phyloP scores from a whole-genome alignment of 2,113 vertebrate species.

The Phaethon lepturus region DNA sequence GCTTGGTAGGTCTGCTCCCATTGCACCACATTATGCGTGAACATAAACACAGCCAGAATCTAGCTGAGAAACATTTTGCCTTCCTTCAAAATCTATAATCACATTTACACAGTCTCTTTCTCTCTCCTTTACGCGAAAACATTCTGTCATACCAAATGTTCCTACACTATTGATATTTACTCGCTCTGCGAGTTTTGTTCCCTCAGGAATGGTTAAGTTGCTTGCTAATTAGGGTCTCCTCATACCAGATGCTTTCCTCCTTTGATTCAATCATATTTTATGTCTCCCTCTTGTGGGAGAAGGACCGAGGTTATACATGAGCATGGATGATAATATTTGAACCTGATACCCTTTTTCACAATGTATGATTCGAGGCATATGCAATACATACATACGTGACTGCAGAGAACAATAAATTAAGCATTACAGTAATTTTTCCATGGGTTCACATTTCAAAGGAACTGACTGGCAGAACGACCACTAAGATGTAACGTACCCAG shows the following conservation, averaged over 20 bases:
- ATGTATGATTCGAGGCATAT: fast-evolving
- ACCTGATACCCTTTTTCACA: neutral
- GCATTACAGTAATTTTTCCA: neutral
- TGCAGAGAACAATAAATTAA: neutral
- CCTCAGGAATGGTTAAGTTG: neutral
- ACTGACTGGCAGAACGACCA: fast-evolving
- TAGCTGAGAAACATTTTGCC: slow-evolving; percentile 46
- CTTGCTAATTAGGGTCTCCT: slow-evolving; percentile 1
- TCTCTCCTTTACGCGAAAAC: slow-evolving; percentile 41
- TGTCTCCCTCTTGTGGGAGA: neutral
- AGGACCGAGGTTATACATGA: neutral
- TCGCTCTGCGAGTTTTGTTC: neutral
- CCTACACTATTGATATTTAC: slow-evolving; percentile 35
- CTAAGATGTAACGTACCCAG: neutral
- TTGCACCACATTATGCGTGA: neutral
- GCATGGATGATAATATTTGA: neutral
- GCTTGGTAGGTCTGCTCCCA: slow-evolving; percentile 20
- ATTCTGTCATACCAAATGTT: slow-evolving; percentile 69
- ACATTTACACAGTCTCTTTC: slow-evolving; percentile 23
- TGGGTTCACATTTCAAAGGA: neutral
- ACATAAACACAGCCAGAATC: slow-evolving; percentile 38
- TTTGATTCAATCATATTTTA: neutral
- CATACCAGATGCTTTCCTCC: neutral
- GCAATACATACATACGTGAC: neutral
- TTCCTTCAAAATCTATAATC: slow-evolving; percentile 33